Percentiles rank a stretch among this genome's conserved stretches.
These are phyloP conservation scores for Bruchidius siliquastri DNA, from an alignment of 2,888 invertebrate species.

Conservation along the genomic window DNA sequence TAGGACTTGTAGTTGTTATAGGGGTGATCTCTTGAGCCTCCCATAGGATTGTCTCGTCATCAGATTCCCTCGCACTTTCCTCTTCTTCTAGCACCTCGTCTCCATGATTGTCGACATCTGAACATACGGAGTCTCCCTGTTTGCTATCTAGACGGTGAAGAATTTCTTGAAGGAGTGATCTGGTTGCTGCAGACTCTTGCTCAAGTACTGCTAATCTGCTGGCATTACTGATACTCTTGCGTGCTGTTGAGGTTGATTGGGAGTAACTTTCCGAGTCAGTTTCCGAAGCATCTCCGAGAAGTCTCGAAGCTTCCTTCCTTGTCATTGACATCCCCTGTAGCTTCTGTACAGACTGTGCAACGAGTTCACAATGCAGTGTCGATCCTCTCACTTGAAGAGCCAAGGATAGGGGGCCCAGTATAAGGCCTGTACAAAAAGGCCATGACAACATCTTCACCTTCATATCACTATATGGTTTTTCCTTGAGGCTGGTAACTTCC, in stretches of 20 bases:
- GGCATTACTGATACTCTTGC: not conserved
- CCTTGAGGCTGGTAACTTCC: constrained; percentile 14
- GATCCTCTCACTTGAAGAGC: not conserved
- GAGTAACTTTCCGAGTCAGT: not conserved
- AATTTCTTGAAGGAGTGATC: not conserved
- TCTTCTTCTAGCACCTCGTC: not conserved
- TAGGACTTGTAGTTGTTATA: not conserved
- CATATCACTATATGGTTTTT: constrained; percentile 22
- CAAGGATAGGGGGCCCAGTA: not conserved
- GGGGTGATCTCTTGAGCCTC: not conserved
- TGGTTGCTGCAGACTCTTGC: not conserved
- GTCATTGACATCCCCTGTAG: not conserved
- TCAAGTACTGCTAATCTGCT: not conserved
- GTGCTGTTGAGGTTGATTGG: not conserved
- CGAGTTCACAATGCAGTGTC: not conserved
- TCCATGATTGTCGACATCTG: no score
- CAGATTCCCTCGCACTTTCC: not conserved
- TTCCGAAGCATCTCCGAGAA: not conserved
- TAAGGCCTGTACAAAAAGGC: constrained; percentile 24
- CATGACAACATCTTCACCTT: constrained; percentile 26
- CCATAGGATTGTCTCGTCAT: not conserved
- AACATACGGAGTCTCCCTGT: no score
- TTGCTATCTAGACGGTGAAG: not conserved
- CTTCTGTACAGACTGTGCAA: not conserved
- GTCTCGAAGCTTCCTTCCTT: not conserved